phyloP scores from a whole-genome alignment of 1,140 invertebrate species.

The Sipha flava region DNA sequence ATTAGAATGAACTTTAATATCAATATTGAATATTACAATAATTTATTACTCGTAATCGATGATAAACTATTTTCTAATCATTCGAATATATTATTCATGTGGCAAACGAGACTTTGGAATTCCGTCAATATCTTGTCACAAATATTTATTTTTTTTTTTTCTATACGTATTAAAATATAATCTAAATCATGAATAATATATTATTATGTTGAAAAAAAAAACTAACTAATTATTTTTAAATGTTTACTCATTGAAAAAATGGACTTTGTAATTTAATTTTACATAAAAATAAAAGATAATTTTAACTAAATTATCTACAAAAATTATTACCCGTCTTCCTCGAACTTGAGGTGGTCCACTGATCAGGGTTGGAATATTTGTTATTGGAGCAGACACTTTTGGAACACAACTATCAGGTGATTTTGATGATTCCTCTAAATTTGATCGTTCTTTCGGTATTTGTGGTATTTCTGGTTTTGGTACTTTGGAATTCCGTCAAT shows the following conservation, averaged over 20 bases:
- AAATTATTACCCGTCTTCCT: slow-evolving; percentile 7
- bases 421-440: not conserved
- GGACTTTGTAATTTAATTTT: too few species aligned
- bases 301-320: not conserved
- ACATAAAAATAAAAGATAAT: not conserved
- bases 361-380: not conserved
- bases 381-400: not conserved
- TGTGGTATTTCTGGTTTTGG: not conserved
- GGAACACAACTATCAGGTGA: not conserved
- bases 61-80: too few species aligned
- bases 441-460: not conserved
- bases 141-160: not conserved
- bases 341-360: not conserved
- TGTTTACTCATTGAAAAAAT: too few species aligned
- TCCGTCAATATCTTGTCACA: too few species aligned
- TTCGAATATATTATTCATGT: too few species aligned
- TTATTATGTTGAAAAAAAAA: too few species aligned
- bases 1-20: too few species aligned
- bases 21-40: too few species aligned
- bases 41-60: too few species aligned
- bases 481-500: not conserved
- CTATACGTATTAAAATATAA: not conserved
- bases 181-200: too few species aligned
- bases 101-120: too few species aligned
- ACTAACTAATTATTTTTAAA: too few species aligned